A percentile compares a stretch with the other conserved stretches of the same genome.
Evolutionary conservation across 2,888 invertebrate species (phyloP).

Genomic region (Pyrrhia umbra): DNA sequence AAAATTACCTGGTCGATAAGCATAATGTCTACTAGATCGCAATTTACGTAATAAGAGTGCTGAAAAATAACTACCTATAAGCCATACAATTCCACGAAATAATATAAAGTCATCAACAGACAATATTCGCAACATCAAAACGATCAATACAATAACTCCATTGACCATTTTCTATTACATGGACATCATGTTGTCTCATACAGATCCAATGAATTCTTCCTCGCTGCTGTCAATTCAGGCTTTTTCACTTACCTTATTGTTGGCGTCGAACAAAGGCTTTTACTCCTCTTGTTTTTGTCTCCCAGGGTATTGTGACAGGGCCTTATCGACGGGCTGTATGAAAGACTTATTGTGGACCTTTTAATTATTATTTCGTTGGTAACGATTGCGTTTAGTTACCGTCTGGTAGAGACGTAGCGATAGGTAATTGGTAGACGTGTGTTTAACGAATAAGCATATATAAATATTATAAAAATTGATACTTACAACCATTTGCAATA

Average conservation of each 20-base stretch:
- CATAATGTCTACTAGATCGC: not conserved
- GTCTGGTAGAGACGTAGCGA: slow-evolving; percentile 25
- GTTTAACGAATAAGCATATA: not conserved
- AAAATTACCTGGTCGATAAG: no score
- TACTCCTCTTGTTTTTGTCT: slow-evolving; percentile 79
- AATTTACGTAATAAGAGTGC: not conserved
- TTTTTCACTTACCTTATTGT: slow-evolving; percentile 83
- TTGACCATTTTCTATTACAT: slow-evolving; percentile 48
- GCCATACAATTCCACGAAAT: not conserved
- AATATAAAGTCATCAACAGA: not conserved
- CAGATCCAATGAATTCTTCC: slow-evolving; percentile 70
- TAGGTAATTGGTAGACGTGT: slow-evolving; percentile 13
- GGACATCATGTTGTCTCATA: slow-evolving; percentile 50
- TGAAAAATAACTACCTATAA: not conserved
- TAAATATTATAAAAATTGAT: no score
- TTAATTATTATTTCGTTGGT: slow-evolving; percentile 58
- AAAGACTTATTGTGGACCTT: slow-evolving; percentile 60
- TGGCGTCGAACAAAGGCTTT: slow-evolving; percentile 76
- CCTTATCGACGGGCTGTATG: slow-evolving; percentile 75
- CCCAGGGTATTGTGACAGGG: slow-evolving; percentile 73
- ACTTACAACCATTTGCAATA: no score
- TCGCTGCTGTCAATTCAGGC: slow-evolving; percentile 71
- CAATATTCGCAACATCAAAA: slow-evolving; percentile 4
- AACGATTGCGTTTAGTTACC: slow-evolving; percentile 38
- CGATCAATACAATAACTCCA: slow-evolving; percentile 34